Evolutionary conservation across 2,113 vertebrate species (phyloP), one percentile per base, ranked within the genome.

Genomic region (Lophura nycthemera): DNA sequence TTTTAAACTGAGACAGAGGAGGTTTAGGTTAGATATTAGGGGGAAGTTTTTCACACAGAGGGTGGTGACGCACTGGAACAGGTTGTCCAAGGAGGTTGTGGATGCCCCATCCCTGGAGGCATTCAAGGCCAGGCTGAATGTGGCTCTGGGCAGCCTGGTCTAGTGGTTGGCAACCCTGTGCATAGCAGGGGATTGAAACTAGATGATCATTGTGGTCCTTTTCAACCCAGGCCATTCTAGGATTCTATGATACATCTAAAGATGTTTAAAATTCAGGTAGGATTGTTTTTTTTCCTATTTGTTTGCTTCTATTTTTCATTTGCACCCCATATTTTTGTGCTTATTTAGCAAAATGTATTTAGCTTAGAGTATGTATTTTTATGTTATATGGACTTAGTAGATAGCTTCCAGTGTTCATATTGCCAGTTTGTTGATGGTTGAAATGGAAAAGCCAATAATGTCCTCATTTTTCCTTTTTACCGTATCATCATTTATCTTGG

Each of bases 321-420:
- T 83, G 76, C 45, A 81, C 8, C 88, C 80, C 38, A 30, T 75
- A 24, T 72, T 94, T 89, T 90, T 95, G 79, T 32, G 64, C 93
- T 93, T 82, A 90, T 94, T 92, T 92, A 88, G 80, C 73, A 88
- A 90, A 67, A 78, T 90, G 65, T 95, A 94, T 91, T 87, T 96
- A 61, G 61, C 65, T 88, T n/a, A 65, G 73, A 88, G 90, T 88
- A 84, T 83, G 29, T 83, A 75, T 67, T 18, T 14, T 87, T 89
- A 71, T 30, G 43, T 93, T 92, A 47, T 63, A 82, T 79, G 38
- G 29, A 75, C 20, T 71, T 59, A 69, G 57, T 75, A n/a, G 52
- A 83, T 81, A 69, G 38, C 52, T 86, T 90, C 65, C 74, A 83
- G 27, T 75, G 77, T 73, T 95, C 32, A 16, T 76, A 65, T 91